These are phyloP conservation scores for Azemiops feae DNA, from an alignment of 2,113 vertebrate species.

Conservation along the genomic window DNA sequence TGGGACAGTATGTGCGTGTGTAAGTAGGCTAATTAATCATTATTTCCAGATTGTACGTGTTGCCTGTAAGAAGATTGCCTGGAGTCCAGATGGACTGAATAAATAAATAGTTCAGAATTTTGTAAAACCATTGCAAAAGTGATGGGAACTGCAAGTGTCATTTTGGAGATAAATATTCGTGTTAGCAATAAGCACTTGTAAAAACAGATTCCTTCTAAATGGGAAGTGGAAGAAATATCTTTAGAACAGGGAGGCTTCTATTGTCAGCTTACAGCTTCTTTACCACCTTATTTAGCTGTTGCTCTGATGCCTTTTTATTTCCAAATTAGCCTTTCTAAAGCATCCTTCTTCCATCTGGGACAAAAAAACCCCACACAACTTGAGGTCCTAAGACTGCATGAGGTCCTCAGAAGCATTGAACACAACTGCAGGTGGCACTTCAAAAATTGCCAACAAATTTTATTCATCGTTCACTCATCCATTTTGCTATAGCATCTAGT, in stretches of 20 bases:
- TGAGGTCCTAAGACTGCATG: not conserved
- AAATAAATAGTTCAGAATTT: constrained; percentile 18
- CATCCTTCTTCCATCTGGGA: not conserved
- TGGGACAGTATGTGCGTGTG: not conserved
- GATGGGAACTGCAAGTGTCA: not conserved
- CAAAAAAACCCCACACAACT: not conserved
- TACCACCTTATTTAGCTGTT: not conserved
- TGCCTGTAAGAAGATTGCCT: not conserved
- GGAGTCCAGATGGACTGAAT: not conserved
- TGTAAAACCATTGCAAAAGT: not conserved
- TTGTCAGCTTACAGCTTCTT: not conserved
- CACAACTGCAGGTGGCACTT: not conserved
- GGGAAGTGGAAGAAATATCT: not conserved
- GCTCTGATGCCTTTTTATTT: not conserved
- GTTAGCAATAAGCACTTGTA: not conserved
- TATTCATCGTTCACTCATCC: not conserved
- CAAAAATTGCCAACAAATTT: not conserved
- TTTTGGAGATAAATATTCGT: not conserved
- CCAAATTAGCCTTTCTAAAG: not conserved
- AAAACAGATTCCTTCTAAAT: not conserved
- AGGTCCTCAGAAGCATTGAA: not conserved
- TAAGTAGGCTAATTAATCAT: not conserved
- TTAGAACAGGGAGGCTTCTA: not conserved
- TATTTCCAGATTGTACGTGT: not conserved
- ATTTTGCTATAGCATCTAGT: not conserved